Evolutionary conservation across 2,113 vertebrate species (phyloP).

Genomic region (Cervus canadensis): DNA sequence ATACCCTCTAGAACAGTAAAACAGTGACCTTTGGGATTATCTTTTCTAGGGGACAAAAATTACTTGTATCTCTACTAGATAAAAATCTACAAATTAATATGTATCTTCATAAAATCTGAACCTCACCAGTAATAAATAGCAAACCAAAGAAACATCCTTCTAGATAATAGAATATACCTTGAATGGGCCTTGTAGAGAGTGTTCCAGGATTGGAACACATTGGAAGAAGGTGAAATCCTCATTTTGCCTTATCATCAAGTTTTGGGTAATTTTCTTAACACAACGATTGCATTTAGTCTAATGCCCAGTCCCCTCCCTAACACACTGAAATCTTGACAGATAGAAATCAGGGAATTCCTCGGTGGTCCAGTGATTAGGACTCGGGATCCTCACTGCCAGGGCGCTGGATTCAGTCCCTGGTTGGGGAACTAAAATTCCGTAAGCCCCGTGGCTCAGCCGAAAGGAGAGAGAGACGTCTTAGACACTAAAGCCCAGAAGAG

Average conservation of each 20-base stretch:
- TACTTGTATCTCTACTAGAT: not conserved
- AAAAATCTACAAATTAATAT: not conserved
- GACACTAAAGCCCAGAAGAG: not conserved
- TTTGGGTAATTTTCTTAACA: not conserved
- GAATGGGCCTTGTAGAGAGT: not conserved
- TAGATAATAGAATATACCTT: not conserved
- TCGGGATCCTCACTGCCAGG: not conserved
- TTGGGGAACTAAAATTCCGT: not conserved
- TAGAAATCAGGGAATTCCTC: not conserved
- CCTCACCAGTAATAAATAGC: not conserved
- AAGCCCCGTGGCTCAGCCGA: not conserved
- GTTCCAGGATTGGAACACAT: not conserved
- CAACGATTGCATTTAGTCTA: not conserved
- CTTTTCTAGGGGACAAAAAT: not conserved
- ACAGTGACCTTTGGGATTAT: not conserved
- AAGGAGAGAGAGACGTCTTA: not conserved
- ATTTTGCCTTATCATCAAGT: not conserved
- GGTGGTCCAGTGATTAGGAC: not conserved
- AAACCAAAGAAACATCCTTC: not conserved
- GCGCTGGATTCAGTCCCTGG: not conserved
- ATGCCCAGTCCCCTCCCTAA: not conserved
- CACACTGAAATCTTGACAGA: not conserved
- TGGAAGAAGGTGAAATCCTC: not conserved
- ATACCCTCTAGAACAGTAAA: not conserved
- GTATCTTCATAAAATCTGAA: not conserved